Base-by-base conservation (phyloP, 1,140 invertebrate species). In the Paramacrobiotus metropolitanus region DNA sequence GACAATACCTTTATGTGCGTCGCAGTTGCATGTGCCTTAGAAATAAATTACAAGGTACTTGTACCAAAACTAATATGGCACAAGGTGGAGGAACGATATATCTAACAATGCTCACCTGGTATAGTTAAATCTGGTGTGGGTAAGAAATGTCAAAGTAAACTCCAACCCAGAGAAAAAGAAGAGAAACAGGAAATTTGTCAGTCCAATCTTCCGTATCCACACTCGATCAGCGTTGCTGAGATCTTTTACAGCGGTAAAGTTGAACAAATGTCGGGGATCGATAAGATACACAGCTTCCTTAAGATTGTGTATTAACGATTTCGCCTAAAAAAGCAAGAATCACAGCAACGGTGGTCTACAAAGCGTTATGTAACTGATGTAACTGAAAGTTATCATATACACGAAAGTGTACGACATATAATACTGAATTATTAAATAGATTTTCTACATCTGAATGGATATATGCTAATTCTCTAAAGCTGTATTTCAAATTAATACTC, bases 161-260 rank as follows among this genome's bases (percentile, higher is more conserved):
- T 99, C 94, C 31, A 98, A 75, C 1, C 92, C 93, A 61, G 92
- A 95, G 70, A 95, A 99, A 28, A 97, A 77, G 69, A 98, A 93
- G 44, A 99, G 76, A 73, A 94, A 98, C 1, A 93, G 70, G 71
- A 98, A 97, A 73, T 96, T 96, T 24, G 89, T 81, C 31, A 78
- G 66, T 60, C 92, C 92, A 62, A 95, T 75, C 44, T 76, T 78
- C 66, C 80, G 79, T 59, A 97, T 73, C 62, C 80, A 75, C 63
- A 73, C 70, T 44, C 78, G 73, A 70, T 86, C 82, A 77, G 68
- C 63, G 68, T 67, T 48, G 21, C 65, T 64, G 1, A 74, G 65
- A 31, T 71, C 71, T 30, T 72, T 66, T 2, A 79, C 72, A 60
- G 77, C 68, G 61, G 70, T 71, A 68, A 81, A 81, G 44, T 67